phyloP scores from a whole-genome alignment of 2,113 vertebrate species.

The Ifrita kowaldi region DNA sequence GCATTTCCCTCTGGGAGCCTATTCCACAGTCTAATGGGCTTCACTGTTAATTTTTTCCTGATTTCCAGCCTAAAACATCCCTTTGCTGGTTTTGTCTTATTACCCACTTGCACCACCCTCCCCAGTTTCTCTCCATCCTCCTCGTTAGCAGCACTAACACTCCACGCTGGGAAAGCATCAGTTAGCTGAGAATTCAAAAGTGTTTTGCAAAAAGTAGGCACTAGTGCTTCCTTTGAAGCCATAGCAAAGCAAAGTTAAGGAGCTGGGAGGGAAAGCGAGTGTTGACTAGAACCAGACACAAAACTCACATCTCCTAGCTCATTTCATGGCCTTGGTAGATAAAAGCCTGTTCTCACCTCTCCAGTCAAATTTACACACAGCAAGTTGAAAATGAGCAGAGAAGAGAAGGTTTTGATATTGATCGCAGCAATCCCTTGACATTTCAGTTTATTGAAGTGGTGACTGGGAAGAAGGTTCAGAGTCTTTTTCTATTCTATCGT shows the following conservation, averaged over 20 bases:
- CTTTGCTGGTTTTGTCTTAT: conserved; percentile 32
- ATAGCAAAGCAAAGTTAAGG: not conserved
- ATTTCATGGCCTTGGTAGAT: not conserved
- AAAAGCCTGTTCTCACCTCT: conserved; percentile 51
- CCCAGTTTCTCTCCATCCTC: not conserved
- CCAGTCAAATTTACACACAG: conserved; percentile 17
- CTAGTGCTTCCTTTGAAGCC: not conserved
- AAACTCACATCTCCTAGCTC: not conserved
- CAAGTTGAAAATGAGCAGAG: not conserved
- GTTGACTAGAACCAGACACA: conserved; percentile 28
- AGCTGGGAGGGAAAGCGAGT: not conserved
- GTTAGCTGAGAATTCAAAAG: not conserved
- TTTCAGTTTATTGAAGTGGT: not conserved
- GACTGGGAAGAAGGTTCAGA: not conserved
- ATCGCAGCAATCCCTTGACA: not conserved
- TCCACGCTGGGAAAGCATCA: not conserved
- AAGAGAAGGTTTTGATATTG: not conserved
- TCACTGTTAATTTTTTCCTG: conserved; percentile 51
- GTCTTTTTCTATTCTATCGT: not conserved
- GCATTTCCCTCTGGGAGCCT: conserved; percentile 36
- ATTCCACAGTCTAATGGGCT: conserved; percentile 38
- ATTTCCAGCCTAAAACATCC: conserved; percentile 52
- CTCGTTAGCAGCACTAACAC: not conserved
- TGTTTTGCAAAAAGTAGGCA: not conserved
- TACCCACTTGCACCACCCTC: conserved; percentile 30